Base-by-base conservation (phyloP, 1,140 invertebrate species). In the Hetaerina americana region DNA sequence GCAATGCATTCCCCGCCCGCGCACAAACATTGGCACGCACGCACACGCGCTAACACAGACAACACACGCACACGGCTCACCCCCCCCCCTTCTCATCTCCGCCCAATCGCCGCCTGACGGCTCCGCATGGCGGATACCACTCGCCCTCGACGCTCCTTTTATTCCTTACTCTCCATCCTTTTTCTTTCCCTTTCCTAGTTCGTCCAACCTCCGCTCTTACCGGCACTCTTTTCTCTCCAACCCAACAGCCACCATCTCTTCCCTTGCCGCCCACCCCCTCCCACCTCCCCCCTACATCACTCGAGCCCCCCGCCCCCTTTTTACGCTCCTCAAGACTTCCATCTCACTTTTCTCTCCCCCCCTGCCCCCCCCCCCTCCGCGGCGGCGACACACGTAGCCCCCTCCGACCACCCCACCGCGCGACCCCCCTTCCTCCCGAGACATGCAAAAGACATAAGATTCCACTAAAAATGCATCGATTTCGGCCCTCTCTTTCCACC, bases 371-470 rank as follows among this genome's bases (percentile, higher is more conserved):
- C 68, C 5, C 5, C 26, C 26, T 27, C 5, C 18, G 2, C 22
- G 8, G 8, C 29, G 8, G n/a, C 0, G 26, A 5, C 15, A 18
- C 5, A 5, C 15, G n/a, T n/a, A n/a, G n/a, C n/a, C 40, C 31
- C 24, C 18, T 66, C 70, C 27, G 6, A n/a, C 40, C 22, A 26
- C 26, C 70, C 12, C 26, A n/a, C n/a, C n/a, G n/a, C n/a, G n/a
- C n/a, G n/a, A n/a, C n/a, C n/a, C n/a, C 27, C 40, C 66, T 40
- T 25, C 70, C 12, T 71, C 18, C n/a, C 40, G 70, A 25, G 73
- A 72, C 73, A 74, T 74, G 73, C 73, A 74, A 74, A 74, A 74
- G 73, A 74, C 73, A 74, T 74, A 74, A 74, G 73, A 74, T 74
- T 74, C 71, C 73, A 74, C 73, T 74, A 74, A 74, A 74, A 74